Percentiles rank a stretch among this genome's conserved stretches.
phyloP scores from a whole-genome alignment of 2,888 invertebrate species.

The Cephus pulcher region DNA sequence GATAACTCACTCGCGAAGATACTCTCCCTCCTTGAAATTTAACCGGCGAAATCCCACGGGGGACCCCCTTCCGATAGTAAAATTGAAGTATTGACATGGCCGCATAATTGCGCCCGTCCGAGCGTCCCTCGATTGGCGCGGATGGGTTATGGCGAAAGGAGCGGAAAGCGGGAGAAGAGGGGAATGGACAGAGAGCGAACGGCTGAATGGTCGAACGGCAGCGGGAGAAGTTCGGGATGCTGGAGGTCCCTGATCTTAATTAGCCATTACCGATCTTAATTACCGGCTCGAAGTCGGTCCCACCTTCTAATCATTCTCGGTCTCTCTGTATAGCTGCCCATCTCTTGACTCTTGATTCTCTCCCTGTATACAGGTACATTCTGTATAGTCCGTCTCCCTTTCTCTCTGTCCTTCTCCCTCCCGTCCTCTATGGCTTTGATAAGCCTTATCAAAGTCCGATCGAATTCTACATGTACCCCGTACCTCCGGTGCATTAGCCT shows the following conservation, averaged over 20 bases:
- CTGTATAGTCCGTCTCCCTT: conserved; percentile 6
- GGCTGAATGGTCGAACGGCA: neutral
- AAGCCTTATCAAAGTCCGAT: neutral
- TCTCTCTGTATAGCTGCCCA: neutral
- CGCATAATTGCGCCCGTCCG: neutral
- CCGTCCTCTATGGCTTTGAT: neutral
- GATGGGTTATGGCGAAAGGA: neutral
- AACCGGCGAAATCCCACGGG: neutral
- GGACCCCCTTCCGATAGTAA: neutral
- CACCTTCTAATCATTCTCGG: neutral
- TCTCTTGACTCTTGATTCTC: conserved; percentile 1
- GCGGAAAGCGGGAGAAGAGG: neutral
- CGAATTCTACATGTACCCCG: neutral
- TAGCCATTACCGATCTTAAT: neutral
- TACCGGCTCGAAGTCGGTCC: neutral
- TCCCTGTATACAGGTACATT: conserved; percentile 12
- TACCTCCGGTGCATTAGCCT: neutral
- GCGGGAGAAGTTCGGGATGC: neutral
- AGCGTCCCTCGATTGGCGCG: neutral
- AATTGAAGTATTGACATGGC: neutral
- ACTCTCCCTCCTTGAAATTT: neutral
- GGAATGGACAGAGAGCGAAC: neutral
- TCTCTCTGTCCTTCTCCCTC: conserved; percentile 17
- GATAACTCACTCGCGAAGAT: neutral
- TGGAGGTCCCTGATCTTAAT: neutral